A percentile compares a stretch with the other conserved stretches of the same genome.
phyloP scores from a whole-genome alignment of 1,140 invertebrate species.

The Physella acuta region DNA sequence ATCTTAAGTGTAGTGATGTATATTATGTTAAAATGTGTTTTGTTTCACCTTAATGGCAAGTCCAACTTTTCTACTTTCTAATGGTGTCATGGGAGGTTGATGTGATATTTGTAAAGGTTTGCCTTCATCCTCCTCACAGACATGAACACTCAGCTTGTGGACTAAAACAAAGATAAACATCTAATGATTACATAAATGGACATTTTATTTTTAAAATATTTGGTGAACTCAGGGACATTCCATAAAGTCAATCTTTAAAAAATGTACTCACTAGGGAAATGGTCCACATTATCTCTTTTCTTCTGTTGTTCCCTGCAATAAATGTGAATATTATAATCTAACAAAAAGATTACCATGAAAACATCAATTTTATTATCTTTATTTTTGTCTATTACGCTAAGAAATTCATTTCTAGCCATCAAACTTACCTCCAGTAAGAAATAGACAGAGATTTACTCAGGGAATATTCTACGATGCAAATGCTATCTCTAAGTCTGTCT shows the following conservation, averaged over 20 bases:
- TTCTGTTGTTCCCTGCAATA: constrained; percentile 33
- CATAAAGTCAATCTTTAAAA: background rate
- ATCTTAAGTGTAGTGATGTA: too few relatives aligned
- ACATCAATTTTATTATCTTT: too few relatives aligned
- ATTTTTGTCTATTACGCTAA: too few relatives aligned
- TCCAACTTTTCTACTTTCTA: constrained; percentile 62
- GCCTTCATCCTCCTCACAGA: constrained; percentile 79
- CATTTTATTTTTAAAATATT: background rate
- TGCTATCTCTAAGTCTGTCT: constrained; percentile 85
- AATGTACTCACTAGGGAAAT: background rate
- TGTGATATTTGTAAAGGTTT: constrained; percentile 84
- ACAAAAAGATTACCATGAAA: too few relatives aligned
- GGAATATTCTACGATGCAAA: constrained; percentile 89
- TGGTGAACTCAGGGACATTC: background rate
- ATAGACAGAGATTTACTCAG: constrained; percentile 85
- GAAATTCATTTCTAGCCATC: too few relatives aligned
- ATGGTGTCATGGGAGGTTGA: constrained; percentile 78
- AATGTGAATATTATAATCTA: background rate
- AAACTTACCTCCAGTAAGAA: constrained; percentile 83
- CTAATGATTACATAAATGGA: background rate
- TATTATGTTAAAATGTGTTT: too few relatives aligned
- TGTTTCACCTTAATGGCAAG: constrained; percentile 58
- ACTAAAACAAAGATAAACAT: constrained; percentile 37
- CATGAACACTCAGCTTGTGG: constrained; percentile 84
- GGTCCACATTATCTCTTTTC: constrained; percentile 30